A percentile compares a stretch with the other conserved stretches of the same genome.
Evolutionary conservation across 2,888 invertebrate genomes (phyloP).

Genomic region (Gisinianus flammeolus): DNA sequence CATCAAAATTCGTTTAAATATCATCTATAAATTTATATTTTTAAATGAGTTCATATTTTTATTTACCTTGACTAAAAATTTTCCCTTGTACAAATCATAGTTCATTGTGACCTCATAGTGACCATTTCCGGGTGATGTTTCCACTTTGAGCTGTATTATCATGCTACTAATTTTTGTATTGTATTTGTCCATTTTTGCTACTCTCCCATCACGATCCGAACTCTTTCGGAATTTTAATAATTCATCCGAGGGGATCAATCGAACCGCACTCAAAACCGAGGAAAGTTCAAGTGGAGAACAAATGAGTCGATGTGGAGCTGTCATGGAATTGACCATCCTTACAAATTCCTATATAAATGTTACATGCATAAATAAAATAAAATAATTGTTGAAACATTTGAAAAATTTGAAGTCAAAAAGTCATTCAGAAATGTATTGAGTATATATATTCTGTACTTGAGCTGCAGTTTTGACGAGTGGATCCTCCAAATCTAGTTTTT

Average conservation of each 20-base stretch:
- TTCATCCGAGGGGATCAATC: constrained; percentile 63
- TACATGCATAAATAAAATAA: background rate
- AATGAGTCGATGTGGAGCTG: constrained; percentile 65
- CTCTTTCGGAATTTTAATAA: constrained; percentile 65
- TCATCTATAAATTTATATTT: no score
- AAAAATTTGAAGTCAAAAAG: no score
- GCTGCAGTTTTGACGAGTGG: constrained; percentile 67
- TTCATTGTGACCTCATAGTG: constrained; percentile 78
- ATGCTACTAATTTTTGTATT: constrained; percentile 68
- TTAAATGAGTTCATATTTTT: no score
- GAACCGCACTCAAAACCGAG: constrained; percentile 73
- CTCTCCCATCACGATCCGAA: constrained; percentile 80
- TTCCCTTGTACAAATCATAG: constrained; percentile 23
- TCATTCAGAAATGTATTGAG: background rate
- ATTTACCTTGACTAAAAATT: constrained; percentile 34
- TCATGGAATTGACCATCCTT: constrained; percentile 62
- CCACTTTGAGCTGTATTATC: constrained; percentile 60
- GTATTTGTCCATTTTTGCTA: constrained; percentile 77
- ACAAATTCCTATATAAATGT: constrained; percentile 59
- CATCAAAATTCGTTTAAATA: background rate
- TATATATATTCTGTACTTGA: background rate
- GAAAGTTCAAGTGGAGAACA: constrained; percentile 70
- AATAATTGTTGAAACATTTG: no score
- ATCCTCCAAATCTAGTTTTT: constrained; percentile 66
- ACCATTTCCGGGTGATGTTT: constrained; percentile 75